These are phyloP conservation scores for Epinotia brunnichana DNA, from an alignment of 2,888 invertebrate genomes.

Conservation along the genomic window DNA sequence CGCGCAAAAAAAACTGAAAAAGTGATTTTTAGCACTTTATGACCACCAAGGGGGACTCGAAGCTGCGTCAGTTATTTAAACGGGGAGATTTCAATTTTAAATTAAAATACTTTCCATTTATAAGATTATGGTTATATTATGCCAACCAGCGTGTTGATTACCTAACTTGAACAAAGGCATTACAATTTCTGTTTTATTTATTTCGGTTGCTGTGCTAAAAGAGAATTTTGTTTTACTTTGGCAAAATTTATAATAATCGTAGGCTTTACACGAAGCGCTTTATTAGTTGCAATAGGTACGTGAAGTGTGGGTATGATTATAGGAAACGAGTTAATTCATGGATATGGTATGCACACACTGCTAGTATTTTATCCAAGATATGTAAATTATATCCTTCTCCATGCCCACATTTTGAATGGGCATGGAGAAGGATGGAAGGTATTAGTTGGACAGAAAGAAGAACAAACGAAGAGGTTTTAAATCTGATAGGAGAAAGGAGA, in stretches of 20 bases:
- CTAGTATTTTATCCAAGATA: too few species aligned
- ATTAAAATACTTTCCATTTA: slow-evolving; percentile 35
- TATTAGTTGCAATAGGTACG: not conserved
- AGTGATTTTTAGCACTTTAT: slow-evolving; percentile 40
- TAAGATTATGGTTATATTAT: slow-evolving; percentile 28
- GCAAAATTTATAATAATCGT: not conserved
- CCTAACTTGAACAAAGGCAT: slow-evolving; percentile 8
- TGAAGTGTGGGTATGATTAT: too few species aligned
- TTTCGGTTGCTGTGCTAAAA: too few species aligned
- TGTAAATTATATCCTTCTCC: too few species aligned
- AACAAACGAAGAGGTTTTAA: too few species aligned
- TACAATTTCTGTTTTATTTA: not conserved
- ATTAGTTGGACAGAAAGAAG: too few species aligned
- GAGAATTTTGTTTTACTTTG: not conserved
- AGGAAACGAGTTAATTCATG: too few species aligned
- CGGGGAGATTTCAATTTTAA: slow-evolving; percentile 35
- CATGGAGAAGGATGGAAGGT: too few species aligned
- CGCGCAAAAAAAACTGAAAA: slow-evolving; percentile 34
- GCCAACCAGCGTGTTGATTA: slow-evolving; percentile 25
- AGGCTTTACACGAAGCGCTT: not conserved
- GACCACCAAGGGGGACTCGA: slow-evolving; percentile 13
- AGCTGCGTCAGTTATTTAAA: slow-evolving; percentile 37
- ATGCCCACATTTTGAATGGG: too few species aligned
- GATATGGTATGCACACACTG: too few species aligned
- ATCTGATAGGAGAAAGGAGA: too few species aligned